Percentiles rank a stretch among this genome's conserved stretches.
Evolutionary conservation across 2,888 invertebrate species (phyloP).

Genomic region (Dryobota labecula): DNA sequence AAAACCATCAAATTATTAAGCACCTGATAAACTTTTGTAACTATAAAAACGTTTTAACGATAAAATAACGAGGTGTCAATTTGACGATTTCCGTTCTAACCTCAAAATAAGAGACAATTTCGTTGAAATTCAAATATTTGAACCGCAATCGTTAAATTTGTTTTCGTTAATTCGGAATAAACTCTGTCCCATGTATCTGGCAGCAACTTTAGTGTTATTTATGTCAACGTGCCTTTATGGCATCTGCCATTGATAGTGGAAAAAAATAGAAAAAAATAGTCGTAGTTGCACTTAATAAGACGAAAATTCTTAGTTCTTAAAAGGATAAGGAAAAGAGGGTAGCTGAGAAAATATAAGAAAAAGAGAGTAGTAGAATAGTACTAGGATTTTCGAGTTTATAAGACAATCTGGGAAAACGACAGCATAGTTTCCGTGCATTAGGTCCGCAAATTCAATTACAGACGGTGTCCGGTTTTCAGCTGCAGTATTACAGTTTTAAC

Average conservation of each 20-base stretch:
- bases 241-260: slow-evolving; percentile 50
- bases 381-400: slow-evolving; percentile 6
- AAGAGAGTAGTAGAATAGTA: background rate
- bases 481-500: no score
- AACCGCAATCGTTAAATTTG: slow-evolving; percentile 64
- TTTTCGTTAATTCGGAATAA: slow-evolving; percentile 54
- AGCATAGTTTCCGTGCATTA: background rate
- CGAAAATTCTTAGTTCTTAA: slow-evolving; percentile 1
- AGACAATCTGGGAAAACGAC: background rate
- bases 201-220: slow-evolving; percentile 84
- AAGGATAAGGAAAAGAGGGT: background rate
- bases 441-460: background rate
- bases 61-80: slow-evolving; percentile 55
- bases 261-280: slow-evolving; percentile 23
- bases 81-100: slow-evolving; percentile 45
- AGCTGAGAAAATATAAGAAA: background rate
- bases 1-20: slow-evolving; percentile 56
- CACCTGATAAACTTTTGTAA: slow-evolving; percentile 58
- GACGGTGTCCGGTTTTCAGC: slow-evolving; percentile 9
- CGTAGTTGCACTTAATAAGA: background rate
- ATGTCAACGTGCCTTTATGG: slow-evolving; percentile 83
- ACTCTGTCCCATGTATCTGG: slow-evolving; percentile 73
- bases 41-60: slow-evolving; percentile 49
- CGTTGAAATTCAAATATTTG: slow-evolving; percentile 49
- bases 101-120: slow-evolving; percentile 44